Evolutionary conservation across 2,797 vertebrate genomes (phyloP).

Genomic region (Dicrostonyx torquatus): DNA sequence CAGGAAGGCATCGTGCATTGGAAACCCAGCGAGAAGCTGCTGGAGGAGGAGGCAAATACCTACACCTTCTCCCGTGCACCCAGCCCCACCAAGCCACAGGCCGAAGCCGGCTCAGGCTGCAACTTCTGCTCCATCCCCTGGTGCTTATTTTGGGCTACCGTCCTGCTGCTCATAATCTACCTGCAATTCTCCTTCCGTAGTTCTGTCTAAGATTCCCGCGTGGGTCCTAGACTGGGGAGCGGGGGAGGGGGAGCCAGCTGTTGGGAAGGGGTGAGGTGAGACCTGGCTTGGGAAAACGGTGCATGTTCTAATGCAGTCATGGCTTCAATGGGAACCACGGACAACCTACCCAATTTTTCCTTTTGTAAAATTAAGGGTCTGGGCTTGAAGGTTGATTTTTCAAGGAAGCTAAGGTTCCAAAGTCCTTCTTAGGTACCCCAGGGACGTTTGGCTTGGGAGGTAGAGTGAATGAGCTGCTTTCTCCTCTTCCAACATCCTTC

Average conservation of each 20-base stretch:
- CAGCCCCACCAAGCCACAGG: conserved; percentile 70
- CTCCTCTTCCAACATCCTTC: background rate
- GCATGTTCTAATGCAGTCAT: background rate
- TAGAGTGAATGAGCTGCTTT: background rate
- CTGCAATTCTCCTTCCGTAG: conserved; percentile 80
- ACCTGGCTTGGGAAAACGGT: background rate
- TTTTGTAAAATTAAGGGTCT: background rate
- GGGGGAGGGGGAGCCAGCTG: background rate
- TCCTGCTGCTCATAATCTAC: conserved; percentile 78
- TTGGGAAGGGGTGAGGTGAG: background rate
- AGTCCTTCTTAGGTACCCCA: background rate
- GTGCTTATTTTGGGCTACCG: conserved; percentile 81
- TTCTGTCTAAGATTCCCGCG: conserved; percentile 50
- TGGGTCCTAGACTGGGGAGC: background rate
- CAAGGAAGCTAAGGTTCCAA: background rate
- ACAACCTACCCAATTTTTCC: background rate
- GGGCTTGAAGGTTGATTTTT: background rate
- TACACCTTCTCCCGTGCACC: conserved; percentile 76
- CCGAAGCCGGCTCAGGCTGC: conserved; percentile 62
- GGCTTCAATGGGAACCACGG: background rate
- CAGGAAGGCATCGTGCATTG: conserved; percentile 80
- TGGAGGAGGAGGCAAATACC: conserved; percentile 79
- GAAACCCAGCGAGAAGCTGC: conserved; percentile 76
- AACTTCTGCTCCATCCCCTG: conserved; percentile 79
- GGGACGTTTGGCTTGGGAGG: conserved; percentile 28